Base-by-base conservation (phyloP, 2,888 invertebrate species). In the Parapristionchus giblindavisi region DNA sequence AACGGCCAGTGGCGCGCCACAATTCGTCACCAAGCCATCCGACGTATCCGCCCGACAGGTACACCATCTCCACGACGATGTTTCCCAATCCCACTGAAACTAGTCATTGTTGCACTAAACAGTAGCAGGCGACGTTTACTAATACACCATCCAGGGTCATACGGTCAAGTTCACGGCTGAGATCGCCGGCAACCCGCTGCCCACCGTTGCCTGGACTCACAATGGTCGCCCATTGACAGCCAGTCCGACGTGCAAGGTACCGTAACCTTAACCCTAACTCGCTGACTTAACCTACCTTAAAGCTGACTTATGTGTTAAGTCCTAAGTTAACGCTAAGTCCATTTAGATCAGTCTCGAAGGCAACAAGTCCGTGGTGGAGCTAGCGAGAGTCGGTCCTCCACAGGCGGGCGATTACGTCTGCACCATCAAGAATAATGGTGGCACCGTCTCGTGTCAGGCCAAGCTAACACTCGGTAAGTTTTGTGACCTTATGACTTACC, bases 351-450 rank as follows among this genome's bases (percentile, higher is more conserved):
- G 83, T 4, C 76, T 80, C 66, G 82, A 81, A 63, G 84, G 84
- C 70, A 84, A 84, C 78, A 80, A 80, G 54, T 85, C 85, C 29
- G 82, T 81, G 60, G 77, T 87, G 68, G 85, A 87, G 75, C 76
- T 87, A 76, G 78, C 84, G 11, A 83, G 84, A 32, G 87, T 86
- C 32, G 77, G 77, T 1, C 78, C 78, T n/a, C 80, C 79, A 51
- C 83, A 83, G 75, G 83, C 83, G 51, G 87, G 88, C 70, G 82
- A 83, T 77, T 88, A 88, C 80, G 79, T 80, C 63, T 80, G 81
- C 76, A 71, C 79, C 43, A 78, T 87, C 52, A 76, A 81, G 24
- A 88, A 88, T 77, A 79, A 85, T 66, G 82, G 79, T 63, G 88
- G 88, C 73, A 82, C 84, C 38, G 86, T 87, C 36, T 80, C 84